These are phyloP conservation scores for Congeria kusceri DNA, from an alignment of 2,888 invertebrate species.

Conservation along the genomic window DNA sequence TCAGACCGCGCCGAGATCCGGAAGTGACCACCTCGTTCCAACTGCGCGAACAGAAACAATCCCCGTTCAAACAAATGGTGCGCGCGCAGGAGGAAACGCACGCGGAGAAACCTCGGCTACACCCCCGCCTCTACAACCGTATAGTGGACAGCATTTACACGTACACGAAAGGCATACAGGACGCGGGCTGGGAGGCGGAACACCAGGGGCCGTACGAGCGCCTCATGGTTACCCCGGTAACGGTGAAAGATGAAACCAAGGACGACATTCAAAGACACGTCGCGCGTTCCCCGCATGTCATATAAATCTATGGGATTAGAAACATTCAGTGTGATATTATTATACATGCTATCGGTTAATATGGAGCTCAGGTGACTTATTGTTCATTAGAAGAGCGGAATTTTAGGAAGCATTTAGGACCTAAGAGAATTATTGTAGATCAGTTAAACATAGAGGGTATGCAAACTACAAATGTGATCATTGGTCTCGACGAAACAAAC, in stretches of 20 bases:
- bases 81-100: slow-evolving; percentile 24
- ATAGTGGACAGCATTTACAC: slow-evolving; percentile 63
- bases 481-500: too few species aligned
- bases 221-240: slow-evolving; percentile 61
- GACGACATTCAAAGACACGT: slow-evolving; percentile 31
- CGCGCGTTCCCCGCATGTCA: too few species aligned
- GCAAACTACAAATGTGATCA: too few species aligned
- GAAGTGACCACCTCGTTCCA: slow-evolving; percentile 41
- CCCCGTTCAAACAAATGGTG: slow-evolving; percentile 62
- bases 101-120: slow-evolving; percentile 37
- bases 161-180: slow-evolving; percentile 51
- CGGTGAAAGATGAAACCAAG: slow-evolving; percentile 51
- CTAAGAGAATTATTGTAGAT: too few species aligned
- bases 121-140: slow-evolving; percentile 57
- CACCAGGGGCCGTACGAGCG: slow-evolving; percentile 41
- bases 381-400: too few species aligned
- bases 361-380: too few species aligned
- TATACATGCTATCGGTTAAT: too few species aligned
- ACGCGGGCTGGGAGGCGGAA: slow-evolving; percentile 2
- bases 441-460: too few species aligned
- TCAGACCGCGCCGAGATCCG: slow-evolving; percentile 50
- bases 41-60: slow-evolving; percentile 56
- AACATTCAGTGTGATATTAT: too few species aligned
- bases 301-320: too few species aligned
- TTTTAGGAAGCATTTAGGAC: too few species aligned